Evolutionary conservation across 2,888 invertebrate species (phyloP).

Genomic region (Drosophila kuntzei): DNA sequence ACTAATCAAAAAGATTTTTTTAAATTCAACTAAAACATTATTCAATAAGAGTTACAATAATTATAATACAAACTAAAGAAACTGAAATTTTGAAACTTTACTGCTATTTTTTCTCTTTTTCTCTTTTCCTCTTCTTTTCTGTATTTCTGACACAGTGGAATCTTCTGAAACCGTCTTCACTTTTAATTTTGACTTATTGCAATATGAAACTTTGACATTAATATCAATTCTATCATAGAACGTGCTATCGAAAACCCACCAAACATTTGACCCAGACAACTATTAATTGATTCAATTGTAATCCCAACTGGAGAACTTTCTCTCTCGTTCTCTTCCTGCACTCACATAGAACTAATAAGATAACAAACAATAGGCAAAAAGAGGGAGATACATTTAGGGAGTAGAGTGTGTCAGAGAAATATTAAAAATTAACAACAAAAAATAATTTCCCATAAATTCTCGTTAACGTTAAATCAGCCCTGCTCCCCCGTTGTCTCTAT

Average conservation of each 20-base stretch:
- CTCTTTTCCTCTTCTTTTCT: no score
- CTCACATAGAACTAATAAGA: conserved; percentile 43
- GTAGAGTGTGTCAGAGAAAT: conserved; percentile 52
- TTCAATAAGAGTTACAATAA: no score
- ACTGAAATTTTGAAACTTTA: not conserved
- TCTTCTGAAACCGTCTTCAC: not conserved
- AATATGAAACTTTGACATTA: conserved; percentile 64
- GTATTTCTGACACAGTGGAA: not conserved
- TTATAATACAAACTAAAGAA: no score
- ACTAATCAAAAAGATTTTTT: no score
- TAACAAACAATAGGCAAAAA: conserved; percentile 58
- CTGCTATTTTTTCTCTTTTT: not conserved
- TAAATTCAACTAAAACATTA: no score
- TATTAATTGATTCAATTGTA: conserved; percentile 76
- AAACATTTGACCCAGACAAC: conserved; percentile 51
- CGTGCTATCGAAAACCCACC: conserved; percentile 43
- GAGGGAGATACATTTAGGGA: conserved; percentile 11
- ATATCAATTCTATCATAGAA: conserved; percentile 65
- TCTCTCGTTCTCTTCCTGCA: not conserved
- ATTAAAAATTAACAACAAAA: conserved; percentile 78
- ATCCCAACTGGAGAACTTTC: conserved; percentile 21
- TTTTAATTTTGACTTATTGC: conserved; percentile 73
- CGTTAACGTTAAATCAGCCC: conserved; percentile 61
- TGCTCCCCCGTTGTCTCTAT: conserved; percentile 5
- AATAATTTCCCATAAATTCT: conserved; percentile 81